A percentile compares a stretch with the other conserved stretches of the same genome.
These are phyloP conservation scores for Drosophila prostipennis DNA, from an alignment of 2,888 invertebrate genomes.

Conservation along the genomic window DNA sequence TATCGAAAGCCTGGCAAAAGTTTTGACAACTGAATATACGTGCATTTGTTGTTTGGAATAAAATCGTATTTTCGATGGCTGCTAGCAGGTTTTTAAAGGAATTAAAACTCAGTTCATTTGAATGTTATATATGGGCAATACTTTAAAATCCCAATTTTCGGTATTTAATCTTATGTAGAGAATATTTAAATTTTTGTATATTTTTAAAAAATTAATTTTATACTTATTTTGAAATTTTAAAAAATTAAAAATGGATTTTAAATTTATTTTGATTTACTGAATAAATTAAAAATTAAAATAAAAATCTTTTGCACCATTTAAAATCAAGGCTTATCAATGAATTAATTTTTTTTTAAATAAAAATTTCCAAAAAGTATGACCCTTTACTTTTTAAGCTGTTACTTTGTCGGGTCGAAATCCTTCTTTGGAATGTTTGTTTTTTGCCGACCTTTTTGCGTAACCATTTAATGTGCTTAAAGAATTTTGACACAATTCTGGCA, in stretches of 20 bases:
- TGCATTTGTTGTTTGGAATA: background rate
- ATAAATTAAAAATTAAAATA: background rate
- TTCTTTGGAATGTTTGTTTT: slow-evolving; percentile 14
- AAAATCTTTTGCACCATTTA: too few species aligned
- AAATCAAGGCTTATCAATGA: too few species aligned
- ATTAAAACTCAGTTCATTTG: too few species aligned
- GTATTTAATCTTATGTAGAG: too few species aligned
- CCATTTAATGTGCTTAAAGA: slow-evolving; percentile 59
- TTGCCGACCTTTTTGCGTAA: slow-evolving; percentile 14
- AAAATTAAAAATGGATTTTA: background rate
- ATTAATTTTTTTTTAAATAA: too few species aligned
- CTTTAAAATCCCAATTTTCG: too few species aligned
- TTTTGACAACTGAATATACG: slow-evolving; percentile 15
- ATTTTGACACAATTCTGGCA: slow-evolving; percentile 58
- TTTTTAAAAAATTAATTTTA: too few species aligned
- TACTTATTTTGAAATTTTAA: too few species aligned
- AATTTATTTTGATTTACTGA: background rate
- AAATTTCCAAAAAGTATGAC: background rate
- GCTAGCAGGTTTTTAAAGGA: background rate
- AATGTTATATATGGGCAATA: too few species aligned
- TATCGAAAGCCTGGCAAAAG: slow-evolving; percentile 1
- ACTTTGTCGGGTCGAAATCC: slow-evolving; percentile 5
- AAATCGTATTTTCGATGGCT: background rate
- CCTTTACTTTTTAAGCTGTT: slow-evolving; percentile 5
- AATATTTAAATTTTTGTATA: too few species aligned